Evolutionary conservation across 2,888 invertebrate genomes (phyloP).

Genomic region (Drosophila birchii): DNA sequence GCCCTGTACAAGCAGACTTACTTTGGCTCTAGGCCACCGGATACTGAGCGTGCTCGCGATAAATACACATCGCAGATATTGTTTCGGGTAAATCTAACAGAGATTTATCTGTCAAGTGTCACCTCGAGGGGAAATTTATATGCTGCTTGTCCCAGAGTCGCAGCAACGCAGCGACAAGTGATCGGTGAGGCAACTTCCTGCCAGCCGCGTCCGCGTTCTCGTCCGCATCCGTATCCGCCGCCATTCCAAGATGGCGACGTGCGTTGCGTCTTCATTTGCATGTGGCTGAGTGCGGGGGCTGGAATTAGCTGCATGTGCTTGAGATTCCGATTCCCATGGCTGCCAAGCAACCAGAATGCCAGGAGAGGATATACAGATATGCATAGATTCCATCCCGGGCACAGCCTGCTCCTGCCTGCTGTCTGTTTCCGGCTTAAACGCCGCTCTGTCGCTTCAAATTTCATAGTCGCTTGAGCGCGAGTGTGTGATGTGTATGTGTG

Average conservation of each 20-base stretch:
- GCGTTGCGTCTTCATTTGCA: constrained; percentile 50
- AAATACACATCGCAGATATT: constrained; percentile 60
- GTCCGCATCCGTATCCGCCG: constrained; percentile 11
- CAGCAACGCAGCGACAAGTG: constrained; percentile 56
- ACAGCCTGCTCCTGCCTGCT: constrained; percentile 59
- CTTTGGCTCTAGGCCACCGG: constrained; percentile 31
- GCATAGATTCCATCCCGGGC: constrained; percentile 42
- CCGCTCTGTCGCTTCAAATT: constrained; percentile 79
- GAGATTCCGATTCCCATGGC: constrained; percentile 64
- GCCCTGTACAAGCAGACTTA: background rate
- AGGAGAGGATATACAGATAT: constrained; percentile 40
- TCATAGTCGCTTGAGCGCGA: constrained; percentile 58
- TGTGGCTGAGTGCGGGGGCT: constrained; percentile 23
- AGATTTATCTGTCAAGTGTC: constrained; percentile 82
- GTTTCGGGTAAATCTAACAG: constrained; percentile 62
- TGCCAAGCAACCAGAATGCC: constrained; percentile 57
- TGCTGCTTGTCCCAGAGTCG: constrained; percentile 51
- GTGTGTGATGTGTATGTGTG: constrained; percentile 22
- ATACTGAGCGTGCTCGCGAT: constrained; percentile 37
- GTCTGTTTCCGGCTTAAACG: constrained; percentile 76
- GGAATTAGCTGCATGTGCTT: constrained; percentile 75
- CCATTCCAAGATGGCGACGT: constrained; percentile 46
- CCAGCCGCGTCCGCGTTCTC: constrained; percentile 30
- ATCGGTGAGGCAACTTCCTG: constrained; percentile 62
- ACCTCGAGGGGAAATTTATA: constrained; percentile 79